Evolutionary conservation across 2,888 invertebrate species (phyloP).

Genomic region (Adineta ricciae): DNA sequence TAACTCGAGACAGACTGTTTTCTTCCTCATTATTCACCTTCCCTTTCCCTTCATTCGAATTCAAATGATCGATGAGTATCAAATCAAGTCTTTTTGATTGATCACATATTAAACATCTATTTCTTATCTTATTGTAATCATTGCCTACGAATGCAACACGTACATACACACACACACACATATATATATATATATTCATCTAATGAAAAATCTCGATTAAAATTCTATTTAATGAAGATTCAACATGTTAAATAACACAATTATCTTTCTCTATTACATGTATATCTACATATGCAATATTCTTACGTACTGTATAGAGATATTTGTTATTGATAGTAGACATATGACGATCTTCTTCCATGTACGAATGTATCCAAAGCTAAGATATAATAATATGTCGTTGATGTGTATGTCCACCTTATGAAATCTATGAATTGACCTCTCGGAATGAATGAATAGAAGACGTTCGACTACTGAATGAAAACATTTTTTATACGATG

Average conservation of each 20-base stretch:
- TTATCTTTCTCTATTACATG: not conserved
- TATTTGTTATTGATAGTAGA: not conserved
- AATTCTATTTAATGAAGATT: not conserved
- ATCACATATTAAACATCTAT: not conserved
- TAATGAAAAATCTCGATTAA: not conserved
- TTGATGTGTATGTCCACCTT: not conserved
- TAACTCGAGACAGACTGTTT: too few relatives aligned
- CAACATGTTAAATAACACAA: not conserved
- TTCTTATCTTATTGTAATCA: not conserved
- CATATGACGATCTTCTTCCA: not conserved
- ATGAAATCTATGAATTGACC: not conserved
- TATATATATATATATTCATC: not conserved
- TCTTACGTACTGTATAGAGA: constrained; percentile 3
- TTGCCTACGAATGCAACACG: not conserved
- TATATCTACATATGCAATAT: not conserved
- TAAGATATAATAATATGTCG: not conserved
- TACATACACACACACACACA: too few relatives aligned
- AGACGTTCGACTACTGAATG: not conserved
- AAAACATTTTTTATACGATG: not conserved
- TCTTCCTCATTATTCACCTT: too few relatives aligned
- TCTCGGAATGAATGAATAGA: not conserved
- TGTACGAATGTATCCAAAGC: not conserved
- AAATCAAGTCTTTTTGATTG: not conserved
- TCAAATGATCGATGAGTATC: not conserved
- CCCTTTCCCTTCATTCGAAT: not conserved